Conservation (phyloP, 2,888 invertebrate species). For the Harmothoe impar region DNA sequence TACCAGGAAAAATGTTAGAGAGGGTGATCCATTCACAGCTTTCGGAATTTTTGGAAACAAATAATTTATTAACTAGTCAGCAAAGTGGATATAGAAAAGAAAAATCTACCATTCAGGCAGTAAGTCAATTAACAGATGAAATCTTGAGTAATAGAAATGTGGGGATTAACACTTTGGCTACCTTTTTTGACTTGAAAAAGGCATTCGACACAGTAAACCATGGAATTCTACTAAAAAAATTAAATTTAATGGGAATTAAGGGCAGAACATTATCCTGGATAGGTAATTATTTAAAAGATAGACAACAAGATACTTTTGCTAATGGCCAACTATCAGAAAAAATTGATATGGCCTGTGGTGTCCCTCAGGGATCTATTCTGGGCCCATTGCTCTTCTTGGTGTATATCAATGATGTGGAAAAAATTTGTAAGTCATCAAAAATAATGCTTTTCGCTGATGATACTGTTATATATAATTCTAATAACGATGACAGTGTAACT, state of each 20-base stretch:
- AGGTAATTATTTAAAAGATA: neutral
- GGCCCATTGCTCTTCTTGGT: too few relatives aligned
- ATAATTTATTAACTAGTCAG: neutral
- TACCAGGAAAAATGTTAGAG: neutral
- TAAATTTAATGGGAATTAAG: neutral
- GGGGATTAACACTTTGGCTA: too few relatives aligned
- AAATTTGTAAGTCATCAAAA: too few relatives aligned
- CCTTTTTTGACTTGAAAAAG: too few relatives aligned
- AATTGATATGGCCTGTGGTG: neutral
- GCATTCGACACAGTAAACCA: too few relatives aligned
- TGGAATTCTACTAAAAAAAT: neutral
- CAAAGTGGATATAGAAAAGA: neutral
- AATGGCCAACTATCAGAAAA: neutral
- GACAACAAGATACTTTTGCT: neutral
- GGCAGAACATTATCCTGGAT: neutral
- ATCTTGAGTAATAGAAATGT: too few relatives aligned
- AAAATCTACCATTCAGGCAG: neutral
- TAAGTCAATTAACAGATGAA: too few relatives aligned
- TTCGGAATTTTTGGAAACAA: too few relatives aligned
- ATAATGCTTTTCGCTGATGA: too few relatives aligned
- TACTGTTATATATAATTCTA: too few relatives aligned
- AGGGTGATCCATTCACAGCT: neutral
- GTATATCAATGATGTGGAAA: too few relatives aligned
- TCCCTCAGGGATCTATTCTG: constrained; percentile 28
- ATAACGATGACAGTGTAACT: neutral